phyloP scores from a whole-genome alignment of 2,113 vertebrate species.

The Pogonocichla stellata region DNA sequence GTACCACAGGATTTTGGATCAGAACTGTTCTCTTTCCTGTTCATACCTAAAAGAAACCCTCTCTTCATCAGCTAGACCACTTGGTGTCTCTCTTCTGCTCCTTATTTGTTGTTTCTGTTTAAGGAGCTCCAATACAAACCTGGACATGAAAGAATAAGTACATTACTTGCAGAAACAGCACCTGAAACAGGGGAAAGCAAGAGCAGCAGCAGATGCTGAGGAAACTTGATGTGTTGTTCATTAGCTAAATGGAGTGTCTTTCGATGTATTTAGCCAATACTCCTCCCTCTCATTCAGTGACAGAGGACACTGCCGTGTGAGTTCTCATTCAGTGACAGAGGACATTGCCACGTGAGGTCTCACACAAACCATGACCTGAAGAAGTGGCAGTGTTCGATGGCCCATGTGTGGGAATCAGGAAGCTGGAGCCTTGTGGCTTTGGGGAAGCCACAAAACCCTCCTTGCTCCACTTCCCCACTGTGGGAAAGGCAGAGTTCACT shows the following conservation, averaged over 20 bases:
- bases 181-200: background rate
- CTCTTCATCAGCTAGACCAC: background rate
- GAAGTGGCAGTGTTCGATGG: background rate
- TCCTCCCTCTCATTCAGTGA: background rate
- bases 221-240: background rate
- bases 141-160: background rate
- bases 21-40: background rate
- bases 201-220: background rate
- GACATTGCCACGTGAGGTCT: background rate
- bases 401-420: background rate
- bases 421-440: background rate
- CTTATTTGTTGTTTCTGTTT: background rate
- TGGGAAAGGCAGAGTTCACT: background rate
- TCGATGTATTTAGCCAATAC: background rate
- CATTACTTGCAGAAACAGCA: background rate
- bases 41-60: rapidly evolving
- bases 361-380: background rate
- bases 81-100: constrained; percentile 21
- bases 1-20: background rate
- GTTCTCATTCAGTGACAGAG: background rate
- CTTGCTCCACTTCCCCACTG: background rate
- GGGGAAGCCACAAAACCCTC: background rate
- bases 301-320: background rate
- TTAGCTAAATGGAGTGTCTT: background rate
- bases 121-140: background rate